Percentiles rank a stretch among this genome's conserved stretches.
phyloP scores from a whole-genome alignment of 2,888 invertebrate species.

The Strigamia transsilvanica region DNA sequence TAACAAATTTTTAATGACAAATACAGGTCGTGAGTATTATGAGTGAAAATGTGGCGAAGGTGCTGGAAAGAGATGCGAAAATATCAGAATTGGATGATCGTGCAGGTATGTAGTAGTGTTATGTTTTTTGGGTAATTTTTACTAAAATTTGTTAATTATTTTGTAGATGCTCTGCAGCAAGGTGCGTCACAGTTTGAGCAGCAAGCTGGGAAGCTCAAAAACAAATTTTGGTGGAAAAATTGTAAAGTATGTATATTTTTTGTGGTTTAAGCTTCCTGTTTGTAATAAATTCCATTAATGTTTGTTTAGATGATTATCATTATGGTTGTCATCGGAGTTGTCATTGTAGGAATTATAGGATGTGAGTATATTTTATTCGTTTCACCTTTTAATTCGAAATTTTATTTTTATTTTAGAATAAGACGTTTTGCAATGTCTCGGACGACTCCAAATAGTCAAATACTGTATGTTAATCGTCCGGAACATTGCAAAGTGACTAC shows the following conservation, averaged over 20 bases:
- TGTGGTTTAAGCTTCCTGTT: background rate
- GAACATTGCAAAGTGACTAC: no score
- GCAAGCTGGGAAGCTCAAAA: conserved; percentile 94
- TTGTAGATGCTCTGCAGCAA: conserved; percentile 85
- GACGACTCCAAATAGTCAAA: no score
- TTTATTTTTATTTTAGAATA: no score
- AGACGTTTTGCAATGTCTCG: no score
- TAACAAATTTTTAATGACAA: no score
- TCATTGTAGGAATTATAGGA: conserved; percentile 67
- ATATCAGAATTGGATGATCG: conserved; percentile 92
- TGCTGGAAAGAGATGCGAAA: conserved; percentile 94
- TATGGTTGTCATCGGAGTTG: conserved; percentile 63
- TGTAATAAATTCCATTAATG: background rate
- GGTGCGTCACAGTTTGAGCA: conserved; percentile 97
- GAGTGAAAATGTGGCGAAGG: conserved; percentile 96
- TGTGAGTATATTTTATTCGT: conserved; percentile 52
- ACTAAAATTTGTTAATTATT: background rate
- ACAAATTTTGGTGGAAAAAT: conserved; percentile 98
- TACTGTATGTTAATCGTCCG: no score
- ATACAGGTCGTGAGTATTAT: conserved; percentile 72
- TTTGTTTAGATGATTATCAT: conserved; percentile 65
- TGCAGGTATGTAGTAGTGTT: conserved; percentile 70
- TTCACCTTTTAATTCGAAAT: background rate
- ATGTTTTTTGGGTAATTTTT: no score
- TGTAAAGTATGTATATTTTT: conserved; percentile 71